A percentile compares a stretch with the other conserved stretches of the same genome.
Evolutionary conservation across 2,113 vertebrate genomes (phyloP).

Genomic region (Pelmatolapia mariae): DNA sequence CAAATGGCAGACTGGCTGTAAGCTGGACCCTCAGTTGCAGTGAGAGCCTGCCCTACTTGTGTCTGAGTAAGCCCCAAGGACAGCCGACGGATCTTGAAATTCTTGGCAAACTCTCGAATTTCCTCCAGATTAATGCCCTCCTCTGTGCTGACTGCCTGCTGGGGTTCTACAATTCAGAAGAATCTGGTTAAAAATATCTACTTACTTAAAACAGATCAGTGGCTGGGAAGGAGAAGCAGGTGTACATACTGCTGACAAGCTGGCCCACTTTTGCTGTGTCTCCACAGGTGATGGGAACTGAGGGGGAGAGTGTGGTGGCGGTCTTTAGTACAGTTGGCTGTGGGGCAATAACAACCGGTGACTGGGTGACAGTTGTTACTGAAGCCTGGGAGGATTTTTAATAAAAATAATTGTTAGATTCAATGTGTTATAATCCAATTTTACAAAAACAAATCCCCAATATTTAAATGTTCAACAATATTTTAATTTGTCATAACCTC

Average conservation of each 20-base stretch:
- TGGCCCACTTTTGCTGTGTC: conserved; percentile 91
- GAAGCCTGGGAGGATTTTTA: conserved; percentile 36
- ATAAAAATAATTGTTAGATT: background rate
- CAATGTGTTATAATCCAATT: background rate
- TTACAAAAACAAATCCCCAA: background rate
- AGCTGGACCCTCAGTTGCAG: conserved; percentile 91
- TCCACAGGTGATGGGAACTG: conserved; percentile 77
- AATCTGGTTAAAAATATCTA: conserved; percentile 31
- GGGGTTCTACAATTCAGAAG: conserved; percentile 73
- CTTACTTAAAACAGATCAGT: conserved; percentile 1
- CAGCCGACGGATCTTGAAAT: conserved; percentile 93
- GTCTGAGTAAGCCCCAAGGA: conserved; percentile 94
- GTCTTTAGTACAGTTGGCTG: conserved; percentile 69
- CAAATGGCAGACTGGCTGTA: conserved; percentile 98
- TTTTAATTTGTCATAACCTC: background rate
- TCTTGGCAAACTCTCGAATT: conserved; percentile 96
- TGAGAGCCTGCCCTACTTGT: conserved; percentile 94
- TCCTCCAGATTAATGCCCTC: conserved; percentile 95
- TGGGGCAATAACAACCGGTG: conserved; percentile 79
- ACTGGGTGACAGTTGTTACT: conserved; percentile 69
- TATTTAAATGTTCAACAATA: background rate
- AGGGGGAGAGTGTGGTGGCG: conserved; percentile 61
- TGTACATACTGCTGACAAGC: conserved; percentile 86
- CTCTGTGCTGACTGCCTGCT: conserved; percentile 74
- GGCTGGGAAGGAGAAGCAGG: background rate